Evolutionary conservation across 2,113 vertebrate species (phyloP).

Genomic region (Eurystomus gularis): DNA sequence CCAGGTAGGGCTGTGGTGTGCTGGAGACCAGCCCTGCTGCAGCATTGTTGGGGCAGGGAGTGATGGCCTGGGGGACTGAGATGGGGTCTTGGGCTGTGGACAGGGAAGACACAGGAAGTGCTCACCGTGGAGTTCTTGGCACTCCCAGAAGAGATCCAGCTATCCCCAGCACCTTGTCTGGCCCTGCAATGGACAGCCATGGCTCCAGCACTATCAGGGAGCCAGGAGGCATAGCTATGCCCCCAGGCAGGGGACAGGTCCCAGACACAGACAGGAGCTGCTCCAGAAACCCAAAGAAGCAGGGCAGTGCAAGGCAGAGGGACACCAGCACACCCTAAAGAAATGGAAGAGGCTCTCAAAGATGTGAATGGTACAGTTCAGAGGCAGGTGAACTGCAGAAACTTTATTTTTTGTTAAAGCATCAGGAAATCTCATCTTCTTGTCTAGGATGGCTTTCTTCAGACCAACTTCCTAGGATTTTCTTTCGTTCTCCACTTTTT

Average conservation of each 20-base stretch:
- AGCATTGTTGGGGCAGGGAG: neutral
- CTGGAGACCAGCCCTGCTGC: neutral
- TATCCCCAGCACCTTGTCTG: neutral
- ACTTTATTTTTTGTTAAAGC: neutral
- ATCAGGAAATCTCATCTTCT: neutral
- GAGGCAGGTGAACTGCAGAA: neutral
- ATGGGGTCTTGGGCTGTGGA: neutral
- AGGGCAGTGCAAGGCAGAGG: neutral
- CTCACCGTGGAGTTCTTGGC: no score
- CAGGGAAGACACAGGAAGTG: neutral
- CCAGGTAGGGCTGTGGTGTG: neutral
- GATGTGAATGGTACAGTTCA: no score
- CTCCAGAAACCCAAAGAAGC: neutral
- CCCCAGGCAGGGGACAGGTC: neutral
- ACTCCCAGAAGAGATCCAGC: neutral
- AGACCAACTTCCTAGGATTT: neutral
- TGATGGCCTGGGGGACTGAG: neutral
- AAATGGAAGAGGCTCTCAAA: neutral
- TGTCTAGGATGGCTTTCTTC: neutral
- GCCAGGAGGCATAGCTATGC: neutral
- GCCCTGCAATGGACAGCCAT: neutral
- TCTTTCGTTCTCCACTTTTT: neutral
- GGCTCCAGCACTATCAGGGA: neutral
- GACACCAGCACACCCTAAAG: neutral
- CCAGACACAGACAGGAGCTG: neutral